Base-by-base conservation (phyloP, 92 coral and sea anemone species). In the Metridium senile region DNA sequence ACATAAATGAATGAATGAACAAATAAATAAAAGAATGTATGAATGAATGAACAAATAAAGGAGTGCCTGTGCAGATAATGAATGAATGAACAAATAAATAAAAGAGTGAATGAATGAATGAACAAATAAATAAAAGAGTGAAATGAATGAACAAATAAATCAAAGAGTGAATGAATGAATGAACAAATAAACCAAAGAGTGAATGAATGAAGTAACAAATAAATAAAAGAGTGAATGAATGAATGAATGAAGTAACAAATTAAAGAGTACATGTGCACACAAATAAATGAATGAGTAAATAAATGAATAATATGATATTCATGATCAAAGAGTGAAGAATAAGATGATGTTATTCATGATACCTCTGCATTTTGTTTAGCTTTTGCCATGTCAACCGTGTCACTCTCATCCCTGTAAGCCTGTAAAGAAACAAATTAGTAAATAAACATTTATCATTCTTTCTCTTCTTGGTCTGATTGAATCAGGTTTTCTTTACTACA, bases 311-410 rank as follows among this genome's bases (percentile, higher is more conserved):
- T n/a, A n/a, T n/a, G n/a, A n/a, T n/a, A n/a, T n/a, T n/a, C n/a
- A n/a, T n/a, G n/a, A n/a, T n/a, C n/a, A n/a, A n/a, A n/a, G n/a
- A n/a, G n/a, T n/a, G n/a, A n/a, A n/a, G n/a, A n/a, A n/a, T n/a
- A n/a, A n/a, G n/a, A n/a, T n/a, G n/a, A n/a, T n/a, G n/a, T n/a
- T n/a, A n/a, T n/a, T n/a, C 32, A 23, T 9, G 66, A 52, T 27
- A 88, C 97, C 91, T 95, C 88, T 25, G 99, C 99, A 74, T 93
- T 97, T 22, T 74, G 85, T 33, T 82, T 91, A 6, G 99, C 99
- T 81, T 85, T 92, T 0, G 86, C 88, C 7, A 74, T 56, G 53
- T 95, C 96, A 39, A 92, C 92, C 9, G 77, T 71, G 0, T 86
- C 90, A 39, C 78, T 73, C 73, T 95, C 99, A 35, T 91, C 97